A percentile compares a stretch with the other conserved stretches of the same genome.
Conservation (phyloP, 2,113 vertebrate genomes). For the Heloderma charlesbogerti region DNA sequence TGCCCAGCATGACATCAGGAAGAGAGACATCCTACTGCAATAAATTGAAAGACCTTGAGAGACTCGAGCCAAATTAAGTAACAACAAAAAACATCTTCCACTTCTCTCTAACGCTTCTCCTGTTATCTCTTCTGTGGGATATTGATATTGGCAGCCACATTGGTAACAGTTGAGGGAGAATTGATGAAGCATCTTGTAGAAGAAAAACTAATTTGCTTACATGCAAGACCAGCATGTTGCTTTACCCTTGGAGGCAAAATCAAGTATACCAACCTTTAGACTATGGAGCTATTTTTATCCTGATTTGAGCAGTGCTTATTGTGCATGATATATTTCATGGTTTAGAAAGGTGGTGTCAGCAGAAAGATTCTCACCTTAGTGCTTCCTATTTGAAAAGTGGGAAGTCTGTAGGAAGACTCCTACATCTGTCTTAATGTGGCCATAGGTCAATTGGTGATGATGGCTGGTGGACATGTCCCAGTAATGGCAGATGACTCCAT, state of each 20-base stretch:
- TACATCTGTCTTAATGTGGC: conserved; percentile 43
- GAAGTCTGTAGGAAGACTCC: not conserved
- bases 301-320: conserved; percentile 68
- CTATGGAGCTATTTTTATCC: conserved; percentile 73
- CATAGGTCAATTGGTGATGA: conserved; percentile 48
- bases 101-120: not conserved
- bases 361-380: conserved; percentile 57
- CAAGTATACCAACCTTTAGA: conserved; percentile 59
- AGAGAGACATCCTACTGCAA: not conserved
- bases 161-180: conserved; percentile 43
- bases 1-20: not conserved
- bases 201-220: conserved; percentile 66
- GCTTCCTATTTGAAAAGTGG: conserved; percentile 47
- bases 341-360: conserved; percentile 47
- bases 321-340: conserved; percentile 40
- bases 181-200: conserved; percentile 59
- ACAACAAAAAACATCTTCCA: conserved; percentile 26
- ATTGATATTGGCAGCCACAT: conserved; percentile 63
- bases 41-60: conserved; percentile 43
- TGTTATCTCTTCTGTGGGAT: conserved; percentile 48
- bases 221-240: conserved; percentile 62
- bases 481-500: conserved; percentile 23
- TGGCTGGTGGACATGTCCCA: conserved; percentile 39
- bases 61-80: conserved; percentile 24
- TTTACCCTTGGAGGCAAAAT: conserved; percentile 73